phyloP scores from a whole-genome alignment of 2,888 invertebrate species.

The Ennomos fuscantarius region DNA sequence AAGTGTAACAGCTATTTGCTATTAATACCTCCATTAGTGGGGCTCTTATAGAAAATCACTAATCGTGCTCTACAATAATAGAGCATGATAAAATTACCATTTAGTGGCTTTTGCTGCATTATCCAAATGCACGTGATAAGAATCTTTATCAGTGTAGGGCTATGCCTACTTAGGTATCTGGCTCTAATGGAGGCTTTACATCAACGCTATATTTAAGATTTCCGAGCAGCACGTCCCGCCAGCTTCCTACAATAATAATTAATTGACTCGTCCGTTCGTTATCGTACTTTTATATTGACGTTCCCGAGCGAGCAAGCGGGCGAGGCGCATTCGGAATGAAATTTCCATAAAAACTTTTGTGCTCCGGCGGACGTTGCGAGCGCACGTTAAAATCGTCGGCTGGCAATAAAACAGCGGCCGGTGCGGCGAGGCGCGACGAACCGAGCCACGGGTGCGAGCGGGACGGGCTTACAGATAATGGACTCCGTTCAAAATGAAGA shows the following conservation, averaged over 20 bases:
- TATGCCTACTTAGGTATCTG: not conserved
- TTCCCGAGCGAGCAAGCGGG: slow-evolving; percentile 79
- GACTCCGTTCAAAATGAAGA: slow-evolving; percentile 82
- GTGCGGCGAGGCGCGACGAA: slow-evolving; percentile 83
- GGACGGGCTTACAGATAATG: slow-evolving; percentile 79
- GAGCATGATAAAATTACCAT: too few relatives aligned
- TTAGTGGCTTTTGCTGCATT: too few relatives aligned
- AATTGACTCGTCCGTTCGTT: slow-evolving; percentile 85
- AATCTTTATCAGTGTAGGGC: not conserved
- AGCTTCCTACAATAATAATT: slow-evolving; percentile 84
- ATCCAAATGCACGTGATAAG: not conserved
- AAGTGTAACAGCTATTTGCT: not conserved
- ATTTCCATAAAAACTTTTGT: slow-evolving; percentile 86
- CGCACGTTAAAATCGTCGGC: slow-evolving; percentile 85
- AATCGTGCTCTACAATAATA: too few relatives aligned
- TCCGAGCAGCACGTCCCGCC: slow-evolving; percentile 73
- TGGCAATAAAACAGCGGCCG: slow-evolving; percentile 85
- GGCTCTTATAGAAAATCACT: not conserved
- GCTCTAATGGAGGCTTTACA: slow-evolving; percentile 49
- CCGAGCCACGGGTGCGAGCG: slow-evolving; percentile 69
- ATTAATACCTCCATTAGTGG: not conserved
- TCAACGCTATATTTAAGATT: slow-evolving; percentile 61
- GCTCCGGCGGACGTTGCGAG: slow-evolving; percentile 84
- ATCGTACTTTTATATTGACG: slow-evolving; percentile 85
- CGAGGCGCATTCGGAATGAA: slow-evolving; percentile 84